phyloP scores from a whole-genome alignment of 2,113 vertebrate genomes.

The Tauraco erythrolophus region DNA sequence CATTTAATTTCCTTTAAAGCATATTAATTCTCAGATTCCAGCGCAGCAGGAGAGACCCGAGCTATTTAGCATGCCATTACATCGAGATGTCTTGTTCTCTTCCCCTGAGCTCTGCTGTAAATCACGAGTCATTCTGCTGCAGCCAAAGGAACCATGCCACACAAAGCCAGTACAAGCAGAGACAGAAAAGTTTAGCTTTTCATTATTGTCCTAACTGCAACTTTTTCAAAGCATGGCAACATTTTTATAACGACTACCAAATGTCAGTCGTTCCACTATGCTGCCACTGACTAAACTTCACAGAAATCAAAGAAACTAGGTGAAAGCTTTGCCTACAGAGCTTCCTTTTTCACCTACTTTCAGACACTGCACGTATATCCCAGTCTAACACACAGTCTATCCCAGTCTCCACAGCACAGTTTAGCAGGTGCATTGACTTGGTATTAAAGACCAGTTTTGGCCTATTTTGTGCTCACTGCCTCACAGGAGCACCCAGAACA shows the following conservation, averaged over 20 bases:
- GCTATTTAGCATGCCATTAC: neutral
- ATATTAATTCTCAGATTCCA: neutral
- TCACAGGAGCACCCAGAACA: neutral
- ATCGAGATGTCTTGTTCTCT: neutral
- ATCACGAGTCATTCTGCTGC: neutral
- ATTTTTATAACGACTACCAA: neutral
- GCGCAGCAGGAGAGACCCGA: neutral
- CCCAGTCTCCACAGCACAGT: no score
- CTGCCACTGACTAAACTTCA: neutral
- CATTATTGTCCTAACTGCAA: neutral
- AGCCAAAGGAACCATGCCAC: neutral
- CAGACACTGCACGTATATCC: neutral
- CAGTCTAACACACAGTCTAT: neutral
- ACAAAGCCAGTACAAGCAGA: neutral
- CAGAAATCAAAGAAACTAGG: neutral
- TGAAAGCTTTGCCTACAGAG: neutral
- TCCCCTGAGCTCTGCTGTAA: neutral
- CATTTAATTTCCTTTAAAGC: neutral
- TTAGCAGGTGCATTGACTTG: accelerated
- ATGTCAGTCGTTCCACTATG: neutral
- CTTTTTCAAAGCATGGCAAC: neutral
- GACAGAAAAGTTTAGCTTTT: neutral
- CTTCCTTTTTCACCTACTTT: neutral
- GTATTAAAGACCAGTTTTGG: neutral
- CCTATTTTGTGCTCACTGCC: neutral